Evolutionary conservation across 2,113 vertebrate species (phyloP).

Genomic region (Caracal caracal): DNA sequence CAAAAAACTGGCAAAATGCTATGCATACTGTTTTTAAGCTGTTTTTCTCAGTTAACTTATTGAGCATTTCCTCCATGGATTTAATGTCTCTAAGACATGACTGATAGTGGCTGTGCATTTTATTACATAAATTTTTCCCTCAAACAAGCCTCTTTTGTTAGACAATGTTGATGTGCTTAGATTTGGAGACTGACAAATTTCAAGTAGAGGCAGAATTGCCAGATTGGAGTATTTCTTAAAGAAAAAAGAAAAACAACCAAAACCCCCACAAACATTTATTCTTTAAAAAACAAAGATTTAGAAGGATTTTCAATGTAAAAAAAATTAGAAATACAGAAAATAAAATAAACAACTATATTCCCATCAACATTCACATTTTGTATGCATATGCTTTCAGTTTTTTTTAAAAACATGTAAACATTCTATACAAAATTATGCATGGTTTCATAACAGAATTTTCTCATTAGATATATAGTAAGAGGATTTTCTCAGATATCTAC

Average conservation of each 20-base stretch:
- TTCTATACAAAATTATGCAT: neutral
- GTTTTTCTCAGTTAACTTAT: neutral
- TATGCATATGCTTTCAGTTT: neutral
- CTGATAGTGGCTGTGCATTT: neutral
- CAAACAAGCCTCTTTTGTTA: neutral
- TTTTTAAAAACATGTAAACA: neutral
- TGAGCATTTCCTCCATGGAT: neutral
- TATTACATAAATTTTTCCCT: neutral
- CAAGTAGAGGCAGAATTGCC: neutral
- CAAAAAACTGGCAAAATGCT: neutral
- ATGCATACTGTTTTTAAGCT: neutral
- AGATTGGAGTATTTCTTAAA: neutral
- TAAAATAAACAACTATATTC: neutral
- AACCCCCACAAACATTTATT: neutral
- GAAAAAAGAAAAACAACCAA: neutral
- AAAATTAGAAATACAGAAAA: neutral
- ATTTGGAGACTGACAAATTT: neutral
- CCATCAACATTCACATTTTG: neutral
- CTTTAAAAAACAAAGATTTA: neutral
- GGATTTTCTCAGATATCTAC: neutral
- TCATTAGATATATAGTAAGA: neutral
- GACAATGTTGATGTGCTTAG: neutral
- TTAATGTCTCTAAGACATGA: neutral
- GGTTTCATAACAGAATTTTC: neutral
- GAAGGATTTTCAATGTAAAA: neutral